These are phyloP conservation scores for Stenolophus ochropezus DNA, from an alignment of 2,888 invertebrate genomes.

Conservation along the genomic window DNA sequence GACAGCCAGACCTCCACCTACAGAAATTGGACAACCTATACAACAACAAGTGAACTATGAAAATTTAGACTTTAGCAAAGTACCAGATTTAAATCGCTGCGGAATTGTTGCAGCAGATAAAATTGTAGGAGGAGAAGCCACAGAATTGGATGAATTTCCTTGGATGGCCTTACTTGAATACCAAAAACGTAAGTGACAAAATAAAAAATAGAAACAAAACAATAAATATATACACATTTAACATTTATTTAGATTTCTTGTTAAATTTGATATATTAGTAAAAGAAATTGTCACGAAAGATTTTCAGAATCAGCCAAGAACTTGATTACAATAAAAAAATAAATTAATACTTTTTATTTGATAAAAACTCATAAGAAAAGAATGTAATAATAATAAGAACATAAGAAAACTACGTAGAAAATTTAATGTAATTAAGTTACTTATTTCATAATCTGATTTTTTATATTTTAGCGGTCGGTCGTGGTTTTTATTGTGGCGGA, in stretches of 20 bases:
- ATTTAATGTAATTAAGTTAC: not conserved
- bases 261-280: too few relatives aligned
- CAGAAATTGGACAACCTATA: not conserved
- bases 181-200: conserved; percentile 78
- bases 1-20: conserved; percentile 1
- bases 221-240: too few relatives aligned
- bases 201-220: too few relatives aligned
- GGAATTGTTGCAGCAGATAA: conserved; percentile 74
- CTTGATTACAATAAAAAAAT: too few relatives aligned
- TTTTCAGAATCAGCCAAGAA: too few relatives aligned
- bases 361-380: not conserved
- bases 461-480: conserved; percentile 74
- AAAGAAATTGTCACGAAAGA: too few relatives aligned
- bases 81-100: conserved; percentile 73
- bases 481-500: conserved; percentile 84
- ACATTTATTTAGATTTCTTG: too few relatives aligned
- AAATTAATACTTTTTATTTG: too few relatives aligned
- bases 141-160: conserved; percentile 81
- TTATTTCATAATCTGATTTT: not conserved
- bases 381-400: not conserved
- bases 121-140: conserved; percentile 78
- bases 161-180: conserved; percentile 84
- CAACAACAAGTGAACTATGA: conserved; percentile 6
- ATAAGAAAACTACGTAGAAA: not conserved
- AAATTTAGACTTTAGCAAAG: conserved; percentile 28